Evolutionary conservation across 2,888 invertebrate genomes (phyloP), one percentile per base, ranked within the genome.

Genomic region (Microctonus hyperodae): DNA sequence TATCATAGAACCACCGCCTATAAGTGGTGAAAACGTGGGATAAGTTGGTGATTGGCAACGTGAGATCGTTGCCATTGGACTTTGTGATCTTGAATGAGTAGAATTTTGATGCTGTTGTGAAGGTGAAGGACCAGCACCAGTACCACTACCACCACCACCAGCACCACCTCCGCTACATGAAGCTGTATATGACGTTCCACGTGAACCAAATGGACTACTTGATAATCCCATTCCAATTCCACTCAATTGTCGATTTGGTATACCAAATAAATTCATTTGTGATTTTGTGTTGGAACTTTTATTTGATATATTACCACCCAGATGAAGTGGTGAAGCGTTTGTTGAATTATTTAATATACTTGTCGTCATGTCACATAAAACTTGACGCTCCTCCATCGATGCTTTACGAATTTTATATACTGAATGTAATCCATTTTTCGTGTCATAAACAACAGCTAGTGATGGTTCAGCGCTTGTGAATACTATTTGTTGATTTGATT

Each of bases 361-460:
- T 61, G 77, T 59, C 56, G 80, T 73, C 72, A 58, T 77, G 20
- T 78, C 85, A 69, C 90, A 88, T 74, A 90, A 86, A 6, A 85
- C 80, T 22, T 89, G 83, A 57, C 89, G 89, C 83, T 96, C 96
- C 72, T 94, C 92, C 25, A 87, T 82, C 1, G 89, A 88, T 0
- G 95, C 90, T 81, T 90, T 91, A 3, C 96, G 87, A 33, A 97
- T 87, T 74, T 88, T 90, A 87, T 94, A 96, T 2, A 96, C 88
- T 10, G 93, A 92, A 85, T 97, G 97, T 50, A 90, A 88, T 4
- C 90, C 91, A 37, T 90, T 86, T 79, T 90, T 90, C 71, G 88
- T 88, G 81, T 96, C 94, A 75, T 92, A 96, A 0, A 94, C 83
- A 70, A 97, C 85, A 69, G 94, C 90, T 57, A 97, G 87, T 74